Base-by-base conservation (phyloP, 2,113 vertebrate genomes). In the Aramus guarauna region DNA sequence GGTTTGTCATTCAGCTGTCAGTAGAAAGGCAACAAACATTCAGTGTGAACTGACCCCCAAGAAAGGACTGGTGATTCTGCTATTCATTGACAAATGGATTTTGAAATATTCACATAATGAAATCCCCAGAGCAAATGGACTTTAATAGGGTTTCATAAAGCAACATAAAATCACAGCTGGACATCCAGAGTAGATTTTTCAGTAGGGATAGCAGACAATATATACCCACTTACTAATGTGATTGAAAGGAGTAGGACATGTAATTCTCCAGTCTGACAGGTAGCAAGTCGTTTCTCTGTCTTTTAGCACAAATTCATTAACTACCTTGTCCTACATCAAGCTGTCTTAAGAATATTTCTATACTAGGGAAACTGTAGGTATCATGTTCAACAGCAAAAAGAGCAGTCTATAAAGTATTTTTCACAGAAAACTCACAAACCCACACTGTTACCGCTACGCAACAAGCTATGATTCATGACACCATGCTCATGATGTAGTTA, bases 1-100 rank as follows among this genome's bases (percentile, higher is more conserved):
- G 74, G 53, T 96, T 94, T 90, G n/a, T 92, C 85, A 90, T 96
- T 92, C 90, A 78, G 21, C 92, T 96, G 77, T 91, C 96, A 93
- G 79, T 29, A 53, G 60, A 84, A 96, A 89, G 66, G 76, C 72
- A 92, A 87, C 85, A 95, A 84, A 52, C 34, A 78, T 64, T 86
- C 78, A 41, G 41, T 90, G 79, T 23, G 77, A 96, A 23, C 5
- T 95, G 94, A 97, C 95, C 94, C 62, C 80, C 78, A 88, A 75
- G 94, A 91, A 95, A 90, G 67, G 59, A 76, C 75, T 63, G 39
- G 52, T 1, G 24, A 93, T 72, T 82, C 77, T 90, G 45, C 84
- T 94, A 3, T 85, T 58, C 77, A 68, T 22, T 89, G 87, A 83
- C 91, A 97, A 94, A 63, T 83, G 67, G 72, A 85, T 95, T 92